These are phyloP conservation scores for Chelonus formosanus DNA, from an alignment of 2,888 invertebrate genomes.

Conservation along the genomic window DNA sequence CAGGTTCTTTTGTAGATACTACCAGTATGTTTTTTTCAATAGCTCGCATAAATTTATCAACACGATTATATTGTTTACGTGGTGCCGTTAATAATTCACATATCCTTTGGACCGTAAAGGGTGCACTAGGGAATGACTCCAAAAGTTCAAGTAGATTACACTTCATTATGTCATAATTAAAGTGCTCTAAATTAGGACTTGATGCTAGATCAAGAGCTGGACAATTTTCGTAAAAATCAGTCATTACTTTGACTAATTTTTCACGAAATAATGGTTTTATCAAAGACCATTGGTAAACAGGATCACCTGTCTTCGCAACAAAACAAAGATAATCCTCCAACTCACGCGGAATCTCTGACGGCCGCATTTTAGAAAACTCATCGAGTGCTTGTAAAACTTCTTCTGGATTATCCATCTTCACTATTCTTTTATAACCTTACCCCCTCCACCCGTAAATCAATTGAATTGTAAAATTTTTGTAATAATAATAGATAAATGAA, in stretches of 20 bases:
- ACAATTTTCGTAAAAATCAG: slow-evolving; percentile 85
- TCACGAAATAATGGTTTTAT: slow-evolving; percentile 88
- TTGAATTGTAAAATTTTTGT: slow-evolving; percentile 1
- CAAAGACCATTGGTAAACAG: slow-evolving; percentile 90
- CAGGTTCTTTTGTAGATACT: slow-evolving; percentile 71
- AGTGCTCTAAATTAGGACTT: slow-evolving; percentile 90
- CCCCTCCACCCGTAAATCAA: neutral
- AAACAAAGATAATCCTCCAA: slow-evolving; percentile 88
- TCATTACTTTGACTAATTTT: slow-evolving; percentile 86
- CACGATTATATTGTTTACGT: slow-evolving; percentile 91
- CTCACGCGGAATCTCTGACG: slow-evolving; percentile 85
- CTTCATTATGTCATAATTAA: slow-evolving; percentile 90
- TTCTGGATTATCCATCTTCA: slow-evolving; percentile 82
- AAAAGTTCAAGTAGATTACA: slow-evolving; percentile 81
- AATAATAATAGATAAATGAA: neutral
- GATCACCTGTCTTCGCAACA: slow-evolving; percentile 94
- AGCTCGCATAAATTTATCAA: slow-evolving; percentile 97
- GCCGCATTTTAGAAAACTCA: slow-evolving; percentile 81
- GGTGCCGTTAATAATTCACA: slow-evolving; percentile 93
- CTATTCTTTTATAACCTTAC: slow-evolving; percentile 1
- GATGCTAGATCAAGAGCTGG: slow-evolving; percentile 81
- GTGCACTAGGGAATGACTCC: slow-evolving; percentile 87
- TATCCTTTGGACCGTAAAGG: slow-evolving; percentile 94
- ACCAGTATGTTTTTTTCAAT: slow-evolving; percentile 94
- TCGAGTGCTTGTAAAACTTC: slow-evolving; percentile 84